Percentiles rank a stretch among this genome's conserved stretches.
Conservation (phyloP, 2,797 vertebrate genomes). For the Rhynchotus rufescens region DNA sequence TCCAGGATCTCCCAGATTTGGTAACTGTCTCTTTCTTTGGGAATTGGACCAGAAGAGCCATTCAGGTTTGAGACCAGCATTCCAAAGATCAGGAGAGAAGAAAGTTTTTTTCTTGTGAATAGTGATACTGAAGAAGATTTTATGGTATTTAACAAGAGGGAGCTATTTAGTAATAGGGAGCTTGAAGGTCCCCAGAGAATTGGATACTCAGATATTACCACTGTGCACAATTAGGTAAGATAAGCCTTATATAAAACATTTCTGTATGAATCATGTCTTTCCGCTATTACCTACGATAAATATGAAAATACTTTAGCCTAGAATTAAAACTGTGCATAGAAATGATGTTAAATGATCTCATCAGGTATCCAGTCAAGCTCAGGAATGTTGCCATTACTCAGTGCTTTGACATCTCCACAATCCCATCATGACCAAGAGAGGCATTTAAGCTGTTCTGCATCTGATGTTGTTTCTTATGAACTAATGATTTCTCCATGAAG, state of each 20-base stretch:
- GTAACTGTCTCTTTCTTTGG: neutral
- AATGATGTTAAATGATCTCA: slow-evolving; percentile 42
- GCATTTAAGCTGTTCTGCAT: neutral
- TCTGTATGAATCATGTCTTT: neutral
- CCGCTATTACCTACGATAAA: neutral
- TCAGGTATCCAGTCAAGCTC: neutral
- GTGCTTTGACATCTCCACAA: neutral
- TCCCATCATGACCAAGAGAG: neutral
- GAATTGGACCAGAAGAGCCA: neutral
- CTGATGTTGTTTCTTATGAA: slow-evolving; percentile 20
- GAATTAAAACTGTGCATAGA: neutral
- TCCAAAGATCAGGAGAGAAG: neutral
- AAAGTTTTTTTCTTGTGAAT: neutral
- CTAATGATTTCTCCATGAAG: slow-evolving; percentile 38
- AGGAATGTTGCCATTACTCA: neutral
- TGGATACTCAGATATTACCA: neutral
- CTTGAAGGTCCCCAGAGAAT: neutral
- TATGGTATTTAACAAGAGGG: neutral
- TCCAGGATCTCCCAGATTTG: neutral
- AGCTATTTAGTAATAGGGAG: neutral
- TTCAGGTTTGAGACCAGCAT: neutral
- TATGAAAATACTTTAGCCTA: neutral
- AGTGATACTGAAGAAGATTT: neutral
- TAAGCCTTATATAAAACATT: neutral
- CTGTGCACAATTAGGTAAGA: neutral